Conservation (phyloP, 2,888 invertebrate genomes). For the Asteroscopus sphinx region DNA sequence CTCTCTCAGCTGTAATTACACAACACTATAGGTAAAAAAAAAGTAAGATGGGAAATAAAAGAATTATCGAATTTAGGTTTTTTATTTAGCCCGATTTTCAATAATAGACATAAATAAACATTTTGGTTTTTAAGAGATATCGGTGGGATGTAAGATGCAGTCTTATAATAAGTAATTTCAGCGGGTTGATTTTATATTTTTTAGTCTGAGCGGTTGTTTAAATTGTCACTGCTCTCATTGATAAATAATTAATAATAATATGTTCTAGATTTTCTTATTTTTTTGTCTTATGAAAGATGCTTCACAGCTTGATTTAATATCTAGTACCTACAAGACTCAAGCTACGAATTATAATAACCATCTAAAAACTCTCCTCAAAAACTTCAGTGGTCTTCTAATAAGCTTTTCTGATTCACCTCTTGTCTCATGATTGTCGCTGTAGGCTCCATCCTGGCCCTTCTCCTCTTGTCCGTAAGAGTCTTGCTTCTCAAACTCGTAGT, state of each 20-base stretch:
- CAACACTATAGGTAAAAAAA: slow-evolving; percentile 4
- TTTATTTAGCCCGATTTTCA: too few relatives aligned
- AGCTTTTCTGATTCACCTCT: slow-evolving; percentile 76
- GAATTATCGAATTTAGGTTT: not conserved
- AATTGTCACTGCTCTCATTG: too few relatives aligned
- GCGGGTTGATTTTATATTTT: too few relatives aligned
- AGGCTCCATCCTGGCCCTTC: slow-evolving; percentile 83
- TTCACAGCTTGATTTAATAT: too few relatives aligned
- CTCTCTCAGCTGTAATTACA: slow-evolving; percentile 62
- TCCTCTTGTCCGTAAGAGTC: slow-evolving; percentile 91
- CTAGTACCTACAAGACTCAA: slow-evolving; percentile 11
- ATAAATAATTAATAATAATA: too few relatives aligned
- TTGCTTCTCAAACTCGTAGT: slow-evolving; percentile 92
- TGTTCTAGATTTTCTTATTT: too few relatives aligned
- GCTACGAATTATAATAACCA: slow-evolving; percentile 65
- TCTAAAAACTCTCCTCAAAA: slow-evolving; percentile 68
- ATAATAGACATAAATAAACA: too few relatives aligned
- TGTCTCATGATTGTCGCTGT: slow-evolving; percentile 79
- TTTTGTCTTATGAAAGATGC: too few relatives aligned
- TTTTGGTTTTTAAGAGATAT: too few relatives aligned
- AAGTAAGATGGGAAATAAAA: slow-evolving; percentile 10
- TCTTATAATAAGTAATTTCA: too few relatives aligned
- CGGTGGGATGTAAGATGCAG: too few relatives aligned
- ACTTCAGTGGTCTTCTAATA: slow-evolving; percentile 71
- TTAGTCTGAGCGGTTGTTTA: too few relatives aligned